Evolutionary conservation across 2,113 vertebrate genomes (phyloP).

Genomic region (Erythrolamprus reginae): DNA sequence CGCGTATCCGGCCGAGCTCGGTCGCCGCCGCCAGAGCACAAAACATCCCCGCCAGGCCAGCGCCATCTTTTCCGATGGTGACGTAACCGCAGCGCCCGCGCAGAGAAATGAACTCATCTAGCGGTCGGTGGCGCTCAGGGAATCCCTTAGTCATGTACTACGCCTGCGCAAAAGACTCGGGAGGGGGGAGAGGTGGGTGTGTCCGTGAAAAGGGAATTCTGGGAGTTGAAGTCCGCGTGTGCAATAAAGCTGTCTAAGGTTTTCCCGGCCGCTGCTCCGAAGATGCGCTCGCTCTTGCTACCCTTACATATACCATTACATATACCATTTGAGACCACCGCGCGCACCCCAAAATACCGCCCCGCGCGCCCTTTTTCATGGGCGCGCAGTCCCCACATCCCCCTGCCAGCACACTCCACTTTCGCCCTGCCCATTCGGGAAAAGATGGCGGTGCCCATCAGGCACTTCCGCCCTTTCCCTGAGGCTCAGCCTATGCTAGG

Average conservation of each 20-base stretch:
- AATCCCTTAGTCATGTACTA: rapidly evolving
- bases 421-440: no score
- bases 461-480: no score
- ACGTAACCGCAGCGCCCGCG: neutral
- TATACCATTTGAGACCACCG: no score
- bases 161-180: neutral
- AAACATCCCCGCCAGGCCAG: neutral
- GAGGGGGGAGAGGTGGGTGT: rapidly evolving
- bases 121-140: rapidly evolving
- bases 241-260: neutral
- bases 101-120: neutral
- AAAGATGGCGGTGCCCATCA: no score
- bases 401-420: no score
- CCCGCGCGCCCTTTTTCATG: no score
- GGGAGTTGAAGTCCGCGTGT: neutral
- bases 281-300: neutral
- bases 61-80: neutral
- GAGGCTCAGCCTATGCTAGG: no score
- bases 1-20: neutral
- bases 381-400: no score
- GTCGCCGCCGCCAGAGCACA: neutral
- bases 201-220: neutral
- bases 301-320: no score
- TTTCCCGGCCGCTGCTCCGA: neutral
- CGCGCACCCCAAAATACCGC: neutral